These are phyloP conservation scores for Omphaloscelis lunosa DNA, from an alignment of 2,888 invertebrate genomes.

Conservation along the genomic window DNA sequence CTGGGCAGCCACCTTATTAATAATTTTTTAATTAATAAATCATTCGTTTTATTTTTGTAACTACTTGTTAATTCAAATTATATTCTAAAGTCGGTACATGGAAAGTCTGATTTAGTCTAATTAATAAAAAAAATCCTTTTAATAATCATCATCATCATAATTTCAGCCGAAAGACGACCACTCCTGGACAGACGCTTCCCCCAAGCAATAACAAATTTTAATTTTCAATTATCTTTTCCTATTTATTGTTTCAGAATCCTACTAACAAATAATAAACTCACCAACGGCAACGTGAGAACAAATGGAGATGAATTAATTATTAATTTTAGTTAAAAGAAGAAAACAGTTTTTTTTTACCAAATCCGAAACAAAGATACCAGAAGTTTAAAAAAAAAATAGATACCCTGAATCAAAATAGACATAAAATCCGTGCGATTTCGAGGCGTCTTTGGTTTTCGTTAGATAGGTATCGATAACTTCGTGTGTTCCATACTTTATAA, in stretches of 20 bases:
- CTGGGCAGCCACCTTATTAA: not conserved
- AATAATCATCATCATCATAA: too few relatives aligned
- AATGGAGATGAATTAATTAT: not conserved
- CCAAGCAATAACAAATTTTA: too few relatives aligned
- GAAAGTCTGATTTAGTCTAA: not conserved
- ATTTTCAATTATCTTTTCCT: not conserved
- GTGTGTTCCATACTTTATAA: not conserved
- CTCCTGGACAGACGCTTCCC: too few relatives aligned
- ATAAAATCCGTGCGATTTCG: not conserved
- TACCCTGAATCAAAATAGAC: not conserved
- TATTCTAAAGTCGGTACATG: not conserved
- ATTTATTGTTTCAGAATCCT: conserved; percentile 23
- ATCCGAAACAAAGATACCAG: not conserved
- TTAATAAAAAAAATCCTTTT: too few relatives aligned
- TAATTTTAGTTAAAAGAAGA: conserved; percentile 1
- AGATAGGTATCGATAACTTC: not conserved
- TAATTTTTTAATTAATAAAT: not conserved
- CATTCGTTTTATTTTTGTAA: not conserved
- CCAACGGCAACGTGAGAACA: not conserved
- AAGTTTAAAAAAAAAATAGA: not conserved
- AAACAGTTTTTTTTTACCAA: not conserved
- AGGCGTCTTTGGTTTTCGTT: not conserved
- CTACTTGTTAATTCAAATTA: too few relatives aligned
- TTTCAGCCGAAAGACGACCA: too few relatives aligned
- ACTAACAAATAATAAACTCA: conserved; percentile 3